phyloP scores from a whole-genome alignment of 2,797 vertebrate genomes.

The Chiloscyllium punctatum region DNA sequence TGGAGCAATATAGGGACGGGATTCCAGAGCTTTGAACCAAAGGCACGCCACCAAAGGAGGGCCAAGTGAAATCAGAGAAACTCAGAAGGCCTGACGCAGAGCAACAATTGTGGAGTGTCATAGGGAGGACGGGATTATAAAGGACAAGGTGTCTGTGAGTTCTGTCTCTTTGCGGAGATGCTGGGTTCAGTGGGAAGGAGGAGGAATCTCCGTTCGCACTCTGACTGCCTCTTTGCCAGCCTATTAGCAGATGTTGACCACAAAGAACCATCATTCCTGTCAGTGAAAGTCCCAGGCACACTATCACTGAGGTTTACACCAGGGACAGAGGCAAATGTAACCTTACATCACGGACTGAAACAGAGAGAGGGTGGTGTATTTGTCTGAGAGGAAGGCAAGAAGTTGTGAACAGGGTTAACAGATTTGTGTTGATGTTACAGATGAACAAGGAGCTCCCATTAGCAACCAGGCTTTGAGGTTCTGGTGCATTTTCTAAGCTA shows the following conservation, averaged over 20 bases:
- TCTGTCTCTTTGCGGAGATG: not conserved
- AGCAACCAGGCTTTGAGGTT: not conserved
- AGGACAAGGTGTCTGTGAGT: not conserved
- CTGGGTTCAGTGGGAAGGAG: not conserved
- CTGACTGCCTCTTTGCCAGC: not conserved
- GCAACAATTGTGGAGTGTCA: not conserved
- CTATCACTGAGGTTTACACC: not conserved
- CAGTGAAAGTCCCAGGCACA: not conserved
- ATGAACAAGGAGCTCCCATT: not conserved
- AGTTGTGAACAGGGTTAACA: not conserved
- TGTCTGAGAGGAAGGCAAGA: not conserved
- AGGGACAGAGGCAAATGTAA: not conserved
- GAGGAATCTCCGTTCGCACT: not conserved
- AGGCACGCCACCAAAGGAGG: not conserved
- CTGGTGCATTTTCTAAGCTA: not conserved
- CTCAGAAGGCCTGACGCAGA: not conserved
- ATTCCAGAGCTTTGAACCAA: not conserved
- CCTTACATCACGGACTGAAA: not conserved
- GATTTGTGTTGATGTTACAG: not conserved
- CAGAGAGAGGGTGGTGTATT: not conserved
- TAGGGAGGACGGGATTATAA: not conserved
- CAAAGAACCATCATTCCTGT: not conserved
- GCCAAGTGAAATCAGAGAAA: not conserved
- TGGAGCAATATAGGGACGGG: not conserved
- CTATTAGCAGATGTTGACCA: not conserved